Base-by-base conservation (phyloP, 2,797 vertebrate species). In the Liasis olivaceus region DNA sequence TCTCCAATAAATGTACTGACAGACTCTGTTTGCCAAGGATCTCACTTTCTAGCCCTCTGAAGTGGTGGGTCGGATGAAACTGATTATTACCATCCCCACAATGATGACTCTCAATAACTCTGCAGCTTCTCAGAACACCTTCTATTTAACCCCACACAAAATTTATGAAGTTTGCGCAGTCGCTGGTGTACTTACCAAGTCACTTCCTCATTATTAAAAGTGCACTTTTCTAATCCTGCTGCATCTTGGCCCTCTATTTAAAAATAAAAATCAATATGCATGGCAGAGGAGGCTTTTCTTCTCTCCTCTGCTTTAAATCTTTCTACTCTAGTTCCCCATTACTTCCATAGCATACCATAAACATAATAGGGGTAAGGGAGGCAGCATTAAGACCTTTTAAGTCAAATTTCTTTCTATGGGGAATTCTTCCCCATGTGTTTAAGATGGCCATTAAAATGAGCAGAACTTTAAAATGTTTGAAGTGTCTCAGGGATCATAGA, bases 21-120 rank as follows among this genome's bases (percentile, higher is more conserved):
- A 96, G 93, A 56, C 95, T 93, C 88, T 96, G 42, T 97, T 97
- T 97, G 95, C 87, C 93, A 93, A 97, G 93, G 95, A 94, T 95
- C 95, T 96, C 93, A 92, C 64, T 96, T 96, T 94, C 88, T 86
- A 95, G 91, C 66, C 91, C 92, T 96, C 93, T 93, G 85, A 94
- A 96, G 93, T 8, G 89, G 62, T 95, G 88, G 92, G 92, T 97
- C 95, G 94, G 85, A 94, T 69, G 95, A 95, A 95, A 54, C 92
- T 96, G 96, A 96, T 96, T 96, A 96, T 95, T 95, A 88, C 66
- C 85, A 93, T 69, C 62, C 42, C 66, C 77, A 89, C 90, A 96
- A 94, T 58, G 93, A 94, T 88, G 93, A 89, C 93, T 97, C 95
- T 95, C 94, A 96, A 95, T 96, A 96, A 95, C 91, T 95, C 91